A percentile compares a stretch with the other conserved stretches of the same genome.
Conservation (phyloP, 2,888 invertebrate genomes). For the Beris chalybata region DNA sequence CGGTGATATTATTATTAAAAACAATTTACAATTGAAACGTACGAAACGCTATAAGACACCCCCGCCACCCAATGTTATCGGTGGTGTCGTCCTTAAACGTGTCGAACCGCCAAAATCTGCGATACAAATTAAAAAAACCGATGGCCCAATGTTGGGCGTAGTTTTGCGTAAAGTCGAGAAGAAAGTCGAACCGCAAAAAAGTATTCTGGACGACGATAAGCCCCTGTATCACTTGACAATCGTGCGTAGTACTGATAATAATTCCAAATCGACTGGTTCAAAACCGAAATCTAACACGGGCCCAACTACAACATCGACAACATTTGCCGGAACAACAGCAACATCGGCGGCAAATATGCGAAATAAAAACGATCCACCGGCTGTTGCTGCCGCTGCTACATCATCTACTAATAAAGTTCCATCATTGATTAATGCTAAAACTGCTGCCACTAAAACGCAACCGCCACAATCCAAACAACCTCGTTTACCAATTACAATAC, state of each 20-base stretch:
- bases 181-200: constrained; percentile 52
- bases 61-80: constrained; percentile 51
- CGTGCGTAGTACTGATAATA: constrained; percentile 48
- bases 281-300: constrained; percentile 48
- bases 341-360: constrained; percentile 6
- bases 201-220: constrained; percentile 54
- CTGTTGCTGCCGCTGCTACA: constrained; percentile 6
- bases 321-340: constrained; percentile 19
- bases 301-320: constrained; percentile 20
- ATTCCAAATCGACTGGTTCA: constrained; percentile 44
- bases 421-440: constrained; percentile 7
- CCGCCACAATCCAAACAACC: constrained; percentile 42
- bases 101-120: constrained; percentile 51
- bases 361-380: constrained; percentile 6
- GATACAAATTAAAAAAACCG: constrained; percentile 50
- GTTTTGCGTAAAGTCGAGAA: constrained; percentile 54
- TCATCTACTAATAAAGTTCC: constrained; percentile 19
- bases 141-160: constrained; percentile 53
- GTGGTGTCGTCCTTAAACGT: constrained; percentile 52
- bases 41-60: constrained; percentile 43
- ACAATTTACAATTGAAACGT: not conserved
- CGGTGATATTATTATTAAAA: constrained; percentile 32
- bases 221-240: constrained; percentile 54
- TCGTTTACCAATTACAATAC: constrained; percentile 54
- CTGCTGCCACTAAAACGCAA: constrained; percentile 38